Evolutionary conservation across 1,140 invertebrate species (phyloP).

Genomic region (Papilio glaucus): DNA sequence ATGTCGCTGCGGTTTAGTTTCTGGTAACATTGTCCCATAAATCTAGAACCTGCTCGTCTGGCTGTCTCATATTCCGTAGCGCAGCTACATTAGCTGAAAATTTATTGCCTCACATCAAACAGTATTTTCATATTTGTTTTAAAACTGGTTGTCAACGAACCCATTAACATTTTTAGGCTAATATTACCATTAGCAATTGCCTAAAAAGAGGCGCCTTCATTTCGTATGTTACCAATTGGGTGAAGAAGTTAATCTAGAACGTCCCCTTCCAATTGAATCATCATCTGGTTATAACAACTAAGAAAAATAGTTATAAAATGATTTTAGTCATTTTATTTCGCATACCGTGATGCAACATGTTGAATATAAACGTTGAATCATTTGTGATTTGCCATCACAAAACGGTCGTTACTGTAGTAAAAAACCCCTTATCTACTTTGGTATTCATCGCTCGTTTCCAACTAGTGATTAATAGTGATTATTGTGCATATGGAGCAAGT

Average conservation of each 20-base stretch:
- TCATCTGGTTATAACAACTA: too few species aligned
- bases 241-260: too few species aligned
- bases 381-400: neutral
- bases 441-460: constrained; percentile 14
- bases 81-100: neutral
- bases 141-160: too few species aligned
- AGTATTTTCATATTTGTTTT: constrained; percentile 8
- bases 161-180: too few species aligned
- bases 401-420: neutral
- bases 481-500: constrained; percentile 25
- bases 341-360: too few species aligned
- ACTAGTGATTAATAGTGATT: constrained; percentile 30
- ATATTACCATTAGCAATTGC: too few species aligned
- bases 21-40: neutral
- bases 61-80: constrained; percentile 12
- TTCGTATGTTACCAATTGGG: too few species aligned
- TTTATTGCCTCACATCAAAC: neutral
- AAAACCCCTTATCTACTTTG: neutral
- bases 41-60: neutral
- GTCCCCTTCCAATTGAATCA: too few species aligned
- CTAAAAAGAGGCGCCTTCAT: too few species aligned
- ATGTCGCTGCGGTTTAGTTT: neutral
- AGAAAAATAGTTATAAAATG: too few species aligned
- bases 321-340: too few species aligned
- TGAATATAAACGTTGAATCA: neutral